Evolutionary conservation across 1,140 invertebrate genomes (phyloP), one percentile per base, ranked within the genome.

Genomic region (Macrotrachela quadricornifera): DNA sequence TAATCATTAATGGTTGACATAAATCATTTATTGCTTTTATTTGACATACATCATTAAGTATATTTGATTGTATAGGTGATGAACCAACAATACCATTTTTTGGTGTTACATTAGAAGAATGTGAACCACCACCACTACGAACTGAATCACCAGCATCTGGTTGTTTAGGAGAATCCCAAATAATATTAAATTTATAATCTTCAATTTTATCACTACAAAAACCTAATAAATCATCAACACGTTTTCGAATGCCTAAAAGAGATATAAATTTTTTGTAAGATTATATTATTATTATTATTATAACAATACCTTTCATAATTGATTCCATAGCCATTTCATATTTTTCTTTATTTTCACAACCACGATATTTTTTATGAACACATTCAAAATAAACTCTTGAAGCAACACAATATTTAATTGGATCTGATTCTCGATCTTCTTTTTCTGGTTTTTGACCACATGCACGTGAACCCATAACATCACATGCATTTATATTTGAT

Each of bases 361-460:
- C 46, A 1, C n/a, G 10, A 54, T 54, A 54, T 16, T 54, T 54
- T 12, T 54, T 39, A 41, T 49, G 48, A 43, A 54, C 40, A 43
- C 53, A 54, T 49, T 49, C 46, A 14, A 54, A 41, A 40, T 54
- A 40, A 11, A 14, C 15, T 39, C 48, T 49, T 17, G 46, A 48
- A 18, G 48, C 37, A 10, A 49, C 45, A 37, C 53, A 54, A 49
- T 54, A 54, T 9, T 42, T 46, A 14, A 42, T 46, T 14, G 48
- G 48, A 50, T 54, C 45, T 17, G 48, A 39, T 44, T 54, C 46
- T 21, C 46, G 46, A 30, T 49, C 37, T 43, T 54, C 53, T 13
- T 54, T 54, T 39, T 54, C 53, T 17, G 53, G 53, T 18, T 50
- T 49, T 12, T 48, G 46, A 13, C 46, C 46, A 21, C 53, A 54